Evolutionary conservation across 1,140 invertebrate species (phyloP), one percentile per base, ranked within the genome.

Genomic region (Octopus sinensis): DNA sequence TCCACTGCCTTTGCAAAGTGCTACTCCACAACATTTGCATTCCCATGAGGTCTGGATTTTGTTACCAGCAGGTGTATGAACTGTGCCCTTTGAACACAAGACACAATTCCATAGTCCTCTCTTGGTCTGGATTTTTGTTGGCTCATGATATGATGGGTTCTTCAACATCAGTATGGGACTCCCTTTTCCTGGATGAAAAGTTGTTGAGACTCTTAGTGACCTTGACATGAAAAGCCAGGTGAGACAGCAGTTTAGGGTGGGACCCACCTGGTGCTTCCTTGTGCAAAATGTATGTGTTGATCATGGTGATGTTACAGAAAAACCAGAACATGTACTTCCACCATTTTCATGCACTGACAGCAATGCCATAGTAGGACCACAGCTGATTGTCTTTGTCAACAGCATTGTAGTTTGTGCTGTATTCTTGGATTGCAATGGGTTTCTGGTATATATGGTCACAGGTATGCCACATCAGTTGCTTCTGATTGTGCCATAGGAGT

Each of bases 271-370:
- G 62, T 68, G 62, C 62, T n/a, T 68, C 62, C 12, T 68, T 12
- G 62, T 68, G 62, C 12, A 68, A n/a, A 3, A 68, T 68, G 62
- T 68, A 68, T 68, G 62, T 3, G n/a, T 68, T 68, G 62, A 68
- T 68, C 62, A 68, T 13, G 12, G 62, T 68, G 12, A 68, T 3
- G n/a, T 68, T n/a, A 68, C 62, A 68, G n/a, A 68, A 13, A n/a
- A 68, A 68, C 62, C 62, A 68, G n/a, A 68, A 68, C 62, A 68
- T 68, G 62, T 68, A 68, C n/a, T 68, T 68, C 62, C n/a, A n/a
- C 62, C 62, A 68, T 68, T 68, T 68, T 68, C 12, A 13, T 68
- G 62, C 62, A 2, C 1, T 68, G 62, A 13, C n/a, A n/a, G 62
- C 62, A 68, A 13, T 68, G 62, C 62, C n/a, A 68, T 68, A 68